Conservation (phyloP, 2,888 invertebrate species). For the Drosophila rubida region DNA sequence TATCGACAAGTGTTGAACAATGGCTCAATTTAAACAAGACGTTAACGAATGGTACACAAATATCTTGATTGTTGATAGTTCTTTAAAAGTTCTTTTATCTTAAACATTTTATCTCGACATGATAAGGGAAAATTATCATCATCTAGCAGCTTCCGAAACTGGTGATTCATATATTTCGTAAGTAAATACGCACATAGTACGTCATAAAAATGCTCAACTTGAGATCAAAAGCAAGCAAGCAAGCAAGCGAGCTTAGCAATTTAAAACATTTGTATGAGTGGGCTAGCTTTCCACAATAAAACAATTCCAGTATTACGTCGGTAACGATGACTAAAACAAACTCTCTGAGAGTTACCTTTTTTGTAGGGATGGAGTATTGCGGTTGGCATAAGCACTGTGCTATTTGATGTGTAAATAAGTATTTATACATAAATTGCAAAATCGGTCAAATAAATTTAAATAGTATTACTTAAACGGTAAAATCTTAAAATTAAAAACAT, state of each 20-base stretch:
- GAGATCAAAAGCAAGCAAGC: slow-evolving; percentile 25
- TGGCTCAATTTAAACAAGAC: not conserved
- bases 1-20: slow-evolving; percentile 32
- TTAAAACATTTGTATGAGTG: slow-evolving; percentile 1
- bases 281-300: slow-evolving; percentile 24
- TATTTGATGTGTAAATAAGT: too few relatives aligned
- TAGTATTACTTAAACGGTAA: too few relatives aligned
- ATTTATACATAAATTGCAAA: not conserved
- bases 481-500: too few relatives aligned
- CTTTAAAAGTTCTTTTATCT: not conserved
- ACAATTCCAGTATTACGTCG: slow-evolving; percentile 37
- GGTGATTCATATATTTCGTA: slow-evolving; percentile 35
- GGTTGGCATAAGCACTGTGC: not conserved
- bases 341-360: slow-evolving; percentile 13
- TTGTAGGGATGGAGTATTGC: slow-evolving; percentile 23
- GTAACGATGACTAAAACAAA: slow-evolving; percentile 9
- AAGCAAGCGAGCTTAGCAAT: slow-evolving; percentile 1
- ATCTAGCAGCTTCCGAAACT: slow-evolving; percentile 10
- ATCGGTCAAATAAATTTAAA: not conserved
- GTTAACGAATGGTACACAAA: not conserved
- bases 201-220: not conserved
- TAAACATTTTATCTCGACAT: not conserved
- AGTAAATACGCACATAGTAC: not conserved
- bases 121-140: slow-evolving; percentile 5
- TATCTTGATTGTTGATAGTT: not conserved